A percentile compares a stretch with the other conserved stretches of the same genome.
Evolutionary conservation across 2,888 invertebrate genomes (phyloP).

Genomic region (Selenia dentaria): DNA sequence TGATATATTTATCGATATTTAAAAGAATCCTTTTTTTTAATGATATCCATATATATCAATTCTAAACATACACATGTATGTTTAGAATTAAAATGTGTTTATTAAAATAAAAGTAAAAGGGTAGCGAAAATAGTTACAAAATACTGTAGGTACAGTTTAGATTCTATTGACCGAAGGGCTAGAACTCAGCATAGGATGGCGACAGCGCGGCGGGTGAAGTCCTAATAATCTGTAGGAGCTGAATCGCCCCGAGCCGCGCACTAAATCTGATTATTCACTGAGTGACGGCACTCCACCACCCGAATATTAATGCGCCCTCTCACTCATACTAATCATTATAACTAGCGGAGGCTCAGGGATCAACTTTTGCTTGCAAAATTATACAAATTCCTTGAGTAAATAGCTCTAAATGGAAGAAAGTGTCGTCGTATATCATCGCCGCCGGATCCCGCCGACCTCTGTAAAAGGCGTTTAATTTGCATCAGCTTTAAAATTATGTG

Average conservation of each 20-base stretch:
- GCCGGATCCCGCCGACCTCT: constrained; percentile 44
- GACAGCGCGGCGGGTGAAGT: constrained; percentile 17
- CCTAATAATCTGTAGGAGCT: constrained; percentile 49
- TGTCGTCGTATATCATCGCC: constrained; percentile 59
- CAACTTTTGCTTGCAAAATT: constrained; percentile 56
- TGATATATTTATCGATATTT: too few relatives aligned
- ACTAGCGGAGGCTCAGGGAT: constrained; percentile 51
- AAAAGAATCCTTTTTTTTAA: too few relatives aligned
- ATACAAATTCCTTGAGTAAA: constrained; percentile 50
- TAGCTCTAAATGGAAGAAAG: constrained; percentile 52
- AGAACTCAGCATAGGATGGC: background rate
- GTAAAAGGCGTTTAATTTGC: constrained; percentile 36
- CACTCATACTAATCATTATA: constrained; percentile 54
- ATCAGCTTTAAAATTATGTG: constrained; percentile 39
- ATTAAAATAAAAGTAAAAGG: too few relatives aligned
- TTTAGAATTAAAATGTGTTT: too few relatives aligned
- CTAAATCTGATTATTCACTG: constrained; percentile 66
- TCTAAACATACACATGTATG: too few relatives aligned
- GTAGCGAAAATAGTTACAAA: too few relatives aligned
- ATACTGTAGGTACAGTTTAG: too few relatives aligned
- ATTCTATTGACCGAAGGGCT: too few relatives aligned
- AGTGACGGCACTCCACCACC: constrained; percentile 52
- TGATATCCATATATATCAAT: too few relatives aligned
- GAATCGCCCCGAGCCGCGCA: constrained; percentile 49
- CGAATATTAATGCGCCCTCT: constrained; percentile 63